Conservation (phyloP, 2,113 vertebrate genomes). For the Microcebus jonahi region DNA sequence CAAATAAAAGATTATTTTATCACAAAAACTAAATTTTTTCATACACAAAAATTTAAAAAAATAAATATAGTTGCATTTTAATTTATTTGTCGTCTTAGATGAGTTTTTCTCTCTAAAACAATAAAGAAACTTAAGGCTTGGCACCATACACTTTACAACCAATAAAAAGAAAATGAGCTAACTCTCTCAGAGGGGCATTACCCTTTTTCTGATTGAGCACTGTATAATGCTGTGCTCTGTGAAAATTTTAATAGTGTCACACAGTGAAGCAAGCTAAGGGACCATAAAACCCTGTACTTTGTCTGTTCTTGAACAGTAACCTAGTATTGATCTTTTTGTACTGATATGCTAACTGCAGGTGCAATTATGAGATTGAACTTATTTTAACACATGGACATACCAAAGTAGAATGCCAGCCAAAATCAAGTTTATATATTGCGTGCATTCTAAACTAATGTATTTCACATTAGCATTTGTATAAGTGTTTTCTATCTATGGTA, state of each 20-base stretch:
- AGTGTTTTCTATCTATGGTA: not conserved
- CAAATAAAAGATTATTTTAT: not conserved
- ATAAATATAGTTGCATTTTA: not conserved
- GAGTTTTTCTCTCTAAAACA: constrained; percentile 29
- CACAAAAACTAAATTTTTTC: not conserved
- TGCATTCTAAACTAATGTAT: not conserved
- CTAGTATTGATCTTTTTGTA: constrained; percentile 49
- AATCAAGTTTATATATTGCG: not conserved
- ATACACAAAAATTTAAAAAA: not conserved
- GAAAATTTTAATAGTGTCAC: constrained; percentile 68
- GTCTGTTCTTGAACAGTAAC: constrained; percentile 19
- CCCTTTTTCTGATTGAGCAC: constrained; percentile 40
- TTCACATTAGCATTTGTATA: constrained; percentile 18
- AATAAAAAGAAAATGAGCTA: constrained; percentile 66
- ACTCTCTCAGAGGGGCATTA: constrained; percentile 51
- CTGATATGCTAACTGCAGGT: constrained; percentile 46
- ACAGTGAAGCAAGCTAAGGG: constrained; percentile 43
- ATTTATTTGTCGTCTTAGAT: constrained; percentile 41
- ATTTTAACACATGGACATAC: constrained; percentile 36
- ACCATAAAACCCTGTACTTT: constrained; percentile 51
- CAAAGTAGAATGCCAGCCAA: constrained; percentile 9
- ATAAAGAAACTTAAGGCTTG: constrained; percentile 16
- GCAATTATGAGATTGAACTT: constrained; percentile 45
- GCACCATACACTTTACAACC: constrained; percentile 24
- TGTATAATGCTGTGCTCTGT: constrained; percentile 45